Base-by-base conservation (phyloP, 2,797 vertebrate genomes). In the Enteromius radiatus region DNA sequence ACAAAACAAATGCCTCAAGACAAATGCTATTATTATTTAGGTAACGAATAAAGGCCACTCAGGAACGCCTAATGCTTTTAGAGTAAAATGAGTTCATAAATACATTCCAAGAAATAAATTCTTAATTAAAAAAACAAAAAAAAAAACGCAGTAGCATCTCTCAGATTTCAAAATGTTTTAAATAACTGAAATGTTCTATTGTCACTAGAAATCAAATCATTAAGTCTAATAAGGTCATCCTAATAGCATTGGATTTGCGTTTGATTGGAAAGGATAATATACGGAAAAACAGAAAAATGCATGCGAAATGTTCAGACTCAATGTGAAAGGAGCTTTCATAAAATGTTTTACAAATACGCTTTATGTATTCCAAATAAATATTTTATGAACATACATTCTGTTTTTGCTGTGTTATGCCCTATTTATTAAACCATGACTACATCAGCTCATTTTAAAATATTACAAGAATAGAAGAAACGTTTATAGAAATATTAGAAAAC, bases 381-480 rank as follows among this genome's bases (percentile, higher is more conserved):
- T 56, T 56, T 10, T n/a, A 10, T 11, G 52, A 28, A 28, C 3
- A 61, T 7, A 14, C 56, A 28, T 15, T 28, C 11, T 0, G 23
- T 61, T 28, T 61, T 26, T 17, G 54, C 54, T 59, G n/a, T 41
- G n/a, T 9, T 68, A 52, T 11, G 14, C 1, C 14, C 8, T 31
- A 14, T 80, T 59, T 4, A 43, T 17, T 28, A 2, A 54, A 45
- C 23, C 17, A 26, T 19, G 15, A 54, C 5, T 36, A 54, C 1
- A 64, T 23, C 19, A 45, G 5, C 26, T 7, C n/a, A 61, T 33
- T 1, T 59, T 5, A 15, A 79, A 43, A 28, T 63, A 63, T 5
- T 31, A 26, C 23, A 73, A 65, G 67, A 45, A 7, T 82, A 17
- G 47, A 65, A n/a, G 0, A 28, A 68, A 65, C 31, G 78, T 82